Percentiles rank a stretch among this genome's conserved stretches.
phyloP scores from a whole-genome alignment of 2,797 vertebrate species.

The Sparus aurata region DNA sequence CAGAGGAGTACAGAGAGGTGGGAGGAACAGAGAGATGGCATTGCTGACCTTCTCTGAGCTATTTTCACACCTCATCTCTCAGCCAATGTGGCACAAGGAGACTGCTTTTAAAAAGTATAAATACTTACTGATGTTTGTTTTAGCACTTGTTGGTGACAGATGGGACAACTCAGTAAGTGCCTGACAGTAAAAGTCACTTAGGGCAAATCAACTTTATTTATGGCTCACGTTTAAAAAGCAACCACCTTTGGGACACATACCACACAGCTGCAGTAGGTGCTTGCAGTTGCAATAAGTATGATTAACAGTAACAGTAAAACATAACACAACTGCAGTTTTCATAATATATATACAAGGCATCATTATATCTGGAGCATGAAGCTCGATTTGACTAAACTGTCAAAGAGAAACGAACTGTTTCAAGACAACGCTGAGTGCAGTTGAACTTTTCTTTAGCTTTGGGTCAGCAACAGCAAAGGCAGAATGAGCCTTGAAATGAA shows the following conservation, averaged over 20 bases:
- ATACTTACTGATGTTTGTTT: conserved; percentile 52
- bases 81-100: conserved; percentile 41
- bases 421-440: background rate
- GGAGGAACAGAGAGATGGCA: conserved; percentile 1
- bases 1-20: conserved; percentile 5
- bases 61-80: conserved; percentile 44
- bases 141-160: conserved; percentile 39
- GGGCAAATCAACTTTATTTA: conserved; percentile 33
- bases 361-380: background rate
- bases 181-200: conserved; percentile 33
- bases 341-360: background rate
- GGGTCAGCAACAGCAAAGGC: conserved; percentile 1
- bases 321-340: background rate
- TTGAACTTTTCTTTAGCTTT: background rate
- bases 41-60: conserved; percentile 19
- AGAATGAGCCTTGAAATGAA: conserved; percentile 8
- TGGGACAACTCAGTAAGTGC: conserved; percentile 18
- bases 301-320: background rate
- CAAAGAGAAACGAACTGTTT: background rate
- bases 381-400: background rate
- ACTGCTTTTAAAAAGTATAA: conserved; percentile 41
- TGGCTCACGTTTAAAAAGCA: conserved; percentile 17
- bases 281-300: background rate
- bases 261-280: background rate
- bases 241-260: background rate